Evolutionary conservation across 1,140 invertebrate genomes (phyloP).

Genomic region (Dysdera silvatica): DNA sequence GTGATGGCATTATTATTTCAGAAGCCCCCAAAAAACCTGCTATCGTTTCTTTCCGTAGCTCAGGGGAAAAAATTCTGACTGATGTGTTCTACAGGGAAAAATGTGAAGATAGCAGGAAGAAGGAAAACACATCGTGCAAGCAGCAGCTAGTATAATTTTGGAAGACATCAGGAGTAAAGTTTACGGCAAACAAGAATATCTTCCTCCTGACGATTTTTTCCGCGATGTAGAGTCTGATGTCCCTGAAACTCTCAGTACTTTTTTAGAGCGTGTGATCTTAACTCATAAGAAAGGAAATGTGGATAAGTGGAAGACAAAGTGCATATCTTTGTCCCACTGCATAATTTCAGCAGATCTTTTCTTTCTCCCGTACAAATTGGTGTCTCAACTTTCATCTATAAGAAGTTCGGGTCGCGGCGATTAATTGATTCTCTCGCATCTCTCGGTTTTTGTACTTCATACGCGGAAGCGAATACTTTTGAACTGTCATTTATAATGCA

Average conservation of each 20-base stretch:
- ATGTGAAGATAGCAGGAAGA: too few relatives aligned
- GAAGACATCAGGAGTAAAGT: neutral
- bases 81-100: too few relatives aligned
- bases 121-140: neutral
- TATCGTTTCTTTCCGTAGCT: too few relatives aligned
- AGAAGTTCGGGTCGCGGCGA: neutral
- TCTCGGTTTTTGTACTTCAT: conserved; percentile 28
- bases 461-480: too few relatives aligned
- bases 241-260: too few relatives aligned
- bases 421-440: conserved; percentile 13
- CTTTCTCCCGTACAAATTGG: neutral
- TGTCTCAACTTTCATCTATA: neutral
- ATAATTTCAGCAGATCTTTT: neutral
- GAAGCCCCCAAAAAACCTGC: too few relatives aligned
- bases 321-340: neutral
- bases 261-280: too few relatives aligned
- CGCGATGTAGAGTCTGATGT: neutral
- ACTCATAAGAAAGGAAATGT: neutral
- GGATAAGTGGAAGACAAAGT: neutral
- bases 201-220: neutral
- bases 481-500: too few relatives aligned
- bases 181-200: neutral
- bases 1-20: too few relatives aligned
- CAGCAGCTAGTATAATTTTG: neutral
- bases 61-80: too few relatives aligned